Base-by-base conservation (phyloP, 23 tunicate genomes). In the Halocynthia aurantium region DNA sequence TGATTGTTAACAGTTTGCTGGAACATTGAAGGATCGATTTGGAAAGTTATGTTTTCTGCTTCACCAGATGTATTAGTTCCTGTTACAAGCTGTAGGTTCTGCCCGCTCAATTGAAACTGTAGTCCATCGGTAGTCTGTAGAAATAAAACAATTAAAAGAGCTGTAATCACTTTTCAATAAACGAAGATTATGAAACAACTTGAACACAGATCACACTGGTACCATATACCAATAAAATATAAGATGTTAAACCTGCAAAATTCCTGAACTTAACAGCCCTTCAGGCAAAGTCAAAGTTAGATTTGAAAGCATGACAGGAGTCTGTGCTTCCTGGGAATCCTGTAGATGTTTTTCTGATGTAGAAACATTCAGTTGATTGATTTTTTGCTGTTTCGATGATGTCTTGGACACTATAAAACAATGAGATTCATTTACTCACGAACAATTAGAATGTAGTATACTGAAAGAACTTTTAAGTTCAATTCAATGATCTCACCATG, bases 251-350 rank as follows among this genome's bases (percentile, higher is more conserved):
- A 81, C 92, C 85, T 86, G 92, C 22, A 86, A 40, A 5, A 81
- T 5, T 20, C 67, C 81, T 6, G 76, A 20, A 53, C 57, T 69
- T 11, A 88, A 69, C n/a, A 88, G 9, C 8, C 56, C 76, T n/a
- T 89, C 96, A 10, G 88, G 89, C 11, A 89, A 69, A 20, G 84
- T 88, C 55, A 89, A 57, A 19, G 85, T 81, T 71, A 84, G 52
- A 69, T 84, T 85, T 6, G 96, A 70, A 22, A 52, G 69, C 62
- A 31, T 31, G 44, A 31, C 44, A 31, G 44, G 44, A 60, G 17
- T 4, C 64, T 2, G 64, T 60, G 64, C 64, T 15, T 60, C 64
- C n/a, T 60, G n/a, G 2, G 44, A 31, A 31, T 31, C 44, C 44
- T 31, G 44, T 31, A 31, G 44, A 31, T 0, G 44, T 31, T 31